Evolutionary conservation across 2,797 vertebrate species (phyloP), one percentile per base, ranked within the genome.

Genomic region (Xenops minutus): DNA sequence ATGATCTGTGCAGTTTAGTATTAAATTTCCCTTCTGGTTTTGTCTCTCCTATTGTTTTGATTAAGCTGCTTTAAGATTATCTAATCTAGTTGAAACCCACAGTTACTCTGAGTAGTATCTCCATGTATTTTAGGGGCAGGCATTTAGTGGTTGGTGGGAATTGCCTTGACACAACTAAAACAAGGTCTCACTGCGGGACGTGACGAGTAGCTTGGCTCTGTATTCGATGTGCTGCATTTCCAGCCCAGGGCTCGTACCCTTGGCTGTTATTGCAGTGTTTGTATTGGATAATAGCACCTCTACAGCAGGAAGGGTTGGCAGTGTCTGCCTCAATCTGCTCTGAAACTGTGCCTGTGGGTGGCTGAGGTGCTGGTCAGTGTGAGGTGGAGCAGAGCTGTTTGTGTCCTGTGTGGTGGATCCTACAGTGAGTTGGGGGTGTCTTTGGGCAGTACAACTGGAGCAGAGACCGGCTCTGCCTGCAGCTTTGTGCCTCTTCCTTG

Each of bases 271-370:
- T 56, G 68, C 64, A 37, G 0, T 56, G 17, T 71, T 59, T 44
- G 1, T 67, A 1, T 22, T 52, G 49, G 30, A 29, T 30, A 36
- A 21, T 5, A 46, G n/a, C 63, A 66, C 26, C 34, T 85, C 30
- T 36, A 0, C 15, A 12, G 12, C 0, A 0, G 22, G 43, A 61
- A 14, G 44, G n/a, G 11, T 75, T 19, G 49, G 73, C 83, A n/a
- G 0, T 1, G 17, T 3, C 5, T 6, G 10, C 49, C 72, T 55
- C 43, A 49, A 44, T 91, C 49, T 78, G 61, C 52, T 92, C 46
- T 22, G 85, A 14, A 24, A 2, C 41, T 32, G 15, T 24, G 58
- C 41, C 54, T 52, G 27, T 54, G 85, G 41, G 5, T 15, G 10
- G 49, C 49, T 72, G 74, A 56, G 55, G 7, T 11, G 3, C 23